These are phyloP conservation scores for Bovichtus variegatus DNA, from an alignment of 2,797 vertebrate species.

Conservation along the genomic window DNA sequence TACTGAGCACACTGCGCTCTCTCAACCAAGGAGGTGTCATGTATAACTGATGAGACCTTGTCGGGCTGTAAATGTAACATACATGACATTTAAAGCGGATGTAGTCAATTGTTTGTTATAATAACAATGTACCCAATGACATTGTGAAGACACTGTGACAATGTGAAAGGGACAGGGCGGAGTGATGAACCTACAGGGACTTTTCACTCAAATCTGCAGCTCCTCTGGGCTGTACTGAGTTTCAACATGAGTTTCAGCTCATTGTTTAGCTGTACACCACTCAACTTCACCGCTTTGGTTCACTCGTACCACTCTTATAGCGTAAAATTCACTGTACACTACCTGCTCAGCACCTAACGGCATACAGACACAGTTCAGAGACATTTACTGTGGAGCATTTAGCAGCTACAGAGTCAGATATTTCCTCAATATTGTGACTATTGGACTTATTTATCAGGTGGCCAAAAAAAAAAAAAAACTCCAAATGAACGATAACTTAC, in stretches of 20 bases:
- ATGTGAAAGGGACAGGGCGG: no score
- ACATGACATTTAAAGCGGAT: constrained; percentile 9
- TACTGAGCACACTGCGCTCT: neutral
- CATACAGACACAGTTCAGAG: neutral
- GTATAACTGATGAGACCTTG: neutral
- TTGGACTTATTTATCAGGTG: neutral
- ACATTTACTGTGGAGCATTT: neutral
- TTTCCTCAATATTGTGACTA: neutral
- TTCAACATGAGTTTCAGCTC: neutral
- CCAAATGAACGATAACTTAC: neutral
- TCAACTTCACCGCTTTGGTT: neutral
- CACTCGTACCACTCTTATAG: neutral
- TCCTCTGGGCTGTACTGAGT: neutral
- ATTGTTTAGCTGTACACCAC: neutral
- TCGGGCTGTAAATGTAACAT: neutral
- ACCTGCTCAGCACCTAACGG: neutral
- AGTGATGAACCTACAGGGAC: neutral
- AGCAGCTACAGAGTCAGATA: neutral
- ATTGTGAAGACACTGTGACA: no score
- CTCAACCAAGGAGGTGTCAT: constrained; percentile 6
- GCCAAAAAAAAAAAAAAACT: neutral
- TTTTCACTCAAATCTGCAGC: neutral
- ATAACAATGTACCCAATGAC: neutral
- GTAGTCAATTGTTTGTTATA: neutral
- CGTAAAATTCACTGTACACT: neutral